Base-by-base conservation (phyloP, 1,140 invertebrate species). In the Acyrthosiphon pisum region DNA sequence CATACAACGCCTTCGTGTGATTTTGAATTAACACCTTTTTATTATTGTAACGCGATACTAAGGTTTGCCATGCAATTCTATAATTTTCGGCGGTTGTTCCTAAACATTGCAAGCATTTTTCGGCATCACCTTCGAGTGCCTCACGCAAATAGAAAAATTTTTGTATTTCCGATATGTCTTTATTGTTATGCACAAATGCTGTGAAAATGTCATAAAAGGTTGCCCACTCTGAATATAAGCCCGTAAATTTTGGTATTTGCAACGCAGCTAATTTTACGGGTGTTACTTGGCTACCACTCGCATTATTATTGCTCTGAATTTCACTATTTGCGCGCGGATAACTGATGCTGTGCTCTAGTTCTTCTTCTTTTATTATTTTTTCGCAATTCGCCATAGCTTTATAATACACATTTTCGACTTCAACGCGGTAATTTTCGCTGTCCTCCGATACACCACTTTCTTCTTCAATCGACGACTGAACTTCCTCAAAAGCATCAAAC, bases 21-120 rank as follows among this genome's bases (percentile, higher is more conserved):
- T 46, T 89, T 89, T 89, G 87, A n/a, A 89, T 53, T 53, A 89
- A 89, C 30, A 89, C 18, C 22, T 89, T 89, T 48, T 89, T 89
- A 53, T 89, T 89, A 18, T 89, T 48, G 37, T 89, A 89, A n/a
- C 87, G 44, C n/a, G 44, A 46, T n/a, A 20, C 30, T 89, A 89
- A 53, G 9, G 48, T 89, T n/a, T 35, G 44, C 87, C 87, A 89
- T 48, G 87, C 87, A 30, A 20, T 48, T 53, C 20, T 48, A 89
- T 53, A 89, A 53, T 89, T 89, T 48, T 53, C 46, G 26, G 87
- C 48, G 1, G 44, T 89, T 23, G 87, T 53, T 89, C 50, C 87
- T 50, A 53, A 53, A 56, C 87, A 48, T 35, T 89, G 76, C 14
- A 89, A 53, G 14, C 44, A 37, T 22, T 89, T 89, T 48, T 35